Base-by-base conservation (phyloP, 2,113 vertebrate species). In the Calyptommatus sinebrachiatus region DNA sequence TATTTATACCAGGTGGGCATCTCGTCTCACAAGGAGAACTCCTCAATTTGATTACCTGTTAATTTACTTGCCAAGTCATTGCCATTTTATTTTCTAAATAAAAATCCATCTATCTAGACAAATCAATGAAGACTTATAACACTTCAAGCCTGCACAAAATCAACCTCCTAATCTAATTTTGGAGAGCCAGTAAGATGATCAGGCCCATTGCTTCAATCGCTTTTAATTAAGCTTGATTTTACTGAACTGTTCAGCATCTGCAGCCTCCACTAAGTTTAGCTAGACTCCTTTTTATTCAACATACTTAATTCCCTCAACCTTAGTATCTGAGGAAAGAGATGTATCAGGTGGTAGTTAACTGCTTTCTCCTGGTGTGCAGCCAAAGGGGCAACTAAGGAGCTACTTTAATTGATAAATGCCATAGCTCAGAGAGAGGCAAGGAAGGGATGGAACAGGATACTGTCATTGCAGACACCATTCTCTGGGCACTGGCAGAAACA, bases 11-110 rank as follows among this genome's bases (percentile, higher is more conserved):
- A 91, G 84, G 84, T 88, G 86, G 84, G 88, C 87, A 80, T 82
- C 77, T 79, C 45, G 8, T 10, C 85, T 87, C 88, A 80, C 81
- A 88, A 81, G 88, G 86, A 87, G 41, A 91, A 88, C 81, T 77
- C 73, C 83, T 89, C 84, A 89, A 85, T 91, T 88, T 85, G 83
- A 91, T 92, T 90, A 91, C 84, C 83, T 92, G 87, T 88, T 92
- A 92, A 92, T 91, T 91, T 90, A 80, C 46, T 80, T 88, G 88
- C 83, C 89, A 90, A 87, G 80, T 90, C 79, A 83, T 86, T 84
- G 82, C 88, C 85, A 83, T 88, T 88, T 88, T 85, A 89, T 85
- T 88, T 79, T 86, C 78, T 91, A 90, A 90, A 91, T 92, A 89
- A 90, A 81, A 81, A 75, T 76, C 73, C 28, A 81, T 81, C 73